These are phyloP conservation scores for Platysternon megacephalum DNA, from an alignment of 2,113 vertebrate species.

Conservation along the genomic window DNA sequence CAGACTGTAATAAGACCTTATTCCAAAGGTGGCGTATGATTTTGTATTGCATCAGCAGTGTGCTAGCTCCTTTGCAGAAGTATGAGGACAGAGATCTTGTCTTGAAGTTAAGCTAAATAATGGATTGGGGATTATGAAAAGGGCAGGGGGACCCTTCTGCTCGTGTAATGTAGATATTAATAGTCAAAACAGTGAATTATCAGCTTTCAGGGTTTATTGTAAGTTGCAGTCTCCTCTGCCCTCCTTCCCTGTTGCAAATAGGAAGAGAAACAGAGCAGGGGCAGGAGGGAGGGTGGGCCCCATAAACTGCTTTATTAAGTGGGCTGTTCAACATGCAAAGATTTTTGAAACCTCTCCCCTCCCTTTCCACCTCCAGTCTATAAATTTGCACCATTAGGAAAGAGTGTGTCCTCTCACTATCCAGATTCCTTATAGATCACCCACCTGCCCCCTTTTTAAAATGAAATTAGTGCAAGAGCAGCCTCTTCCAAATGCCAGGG, in stretches of 20 bases:
- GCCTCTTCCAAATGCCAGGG: neutral
- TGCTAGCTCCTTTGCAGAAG: neutral
- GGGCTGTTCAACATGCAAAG: neutral
- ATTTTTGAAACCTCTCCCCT: neutral
- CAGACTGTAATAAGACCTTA: neutral
- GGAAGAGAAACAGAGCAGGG: neutral
- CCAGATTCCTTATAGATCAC: neutral
- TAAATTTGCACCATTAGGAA: neutral
- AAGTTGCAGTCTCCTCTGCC: neutral
- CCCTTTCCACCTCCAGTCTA: neutral
- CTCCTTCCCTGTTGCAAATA: neutral
- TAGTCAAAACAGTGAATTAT: neutral
- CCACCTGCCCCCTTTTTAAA: neutral
- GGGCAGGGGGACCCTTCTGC: neutral
- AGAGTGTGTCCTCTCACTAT: fast-evolving
- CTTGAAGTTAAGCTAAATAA: neutral
- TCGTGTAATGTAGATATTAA: fast-evolving
- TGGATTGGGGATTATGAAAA: neutral
- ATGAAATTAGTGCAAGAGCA: neutral
- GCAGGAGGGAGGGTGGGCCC: fast-evolving
- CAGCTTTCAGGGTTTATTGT: neutral
- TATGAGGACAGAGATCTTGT: neutral
- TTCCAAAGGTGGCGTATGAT: neutral
- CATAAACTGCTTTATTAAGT: neutral
- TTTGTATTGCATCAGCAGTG: neutral